These are phyloP conservation scores for Plecotus auritus DNA, from an alignment of 2,113 vertebrate species.

Conservation along the genomic window DNA sequence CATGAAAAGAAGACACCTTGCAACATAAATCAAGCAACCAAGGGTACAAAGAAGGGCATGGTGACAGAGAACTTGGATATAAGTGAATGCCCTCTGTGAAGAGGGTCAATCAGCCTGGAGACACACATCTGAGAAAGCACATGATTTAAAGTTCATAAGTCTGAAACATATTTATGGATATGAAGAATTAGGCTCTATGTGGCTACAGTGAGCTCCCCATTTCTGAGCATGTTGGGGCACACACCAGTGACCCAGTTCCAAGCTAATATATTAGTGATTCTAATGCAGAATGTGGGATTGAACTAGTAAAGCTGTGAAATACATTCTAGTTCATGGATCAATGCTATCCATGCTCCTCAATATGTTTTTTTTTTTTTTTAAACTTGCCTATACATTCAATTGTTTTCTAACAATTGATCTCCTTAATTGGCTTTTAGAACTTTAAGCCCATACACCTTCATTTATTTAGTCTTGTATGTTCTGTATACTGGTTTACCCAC, in stretches of 20 bases:
- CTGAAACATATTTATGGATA: neutral
- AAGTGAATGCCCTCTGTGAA: neutral
- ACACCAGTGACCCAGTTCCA: neutral
- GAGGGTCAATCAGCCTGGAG: neutral
- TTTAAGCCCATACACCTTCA: neutral
- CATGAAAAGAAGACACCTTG: neutral
- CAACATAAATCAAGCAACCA: neutral
- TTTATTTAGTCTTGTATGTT: neutral
- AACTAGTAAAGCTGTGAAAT: neutral
- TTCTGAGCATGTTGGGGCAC: neutral
- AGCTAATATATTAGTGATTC: neutral
- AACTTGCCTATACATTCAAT: neutral
- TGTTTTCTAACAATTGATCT: neutral
- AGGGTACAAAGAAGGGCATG: neutral
- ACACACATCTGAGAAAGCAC: neutral
- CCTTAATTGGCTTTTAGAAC: neutral
- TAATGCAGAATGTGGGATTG: neutral
- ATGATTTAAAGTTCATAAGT: neutral
- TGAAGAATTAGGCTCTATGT: neutral
- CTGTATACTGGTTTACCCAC: neutral
- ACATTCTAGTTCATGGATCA: neutral
- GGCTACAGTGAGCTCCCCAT: neutral
- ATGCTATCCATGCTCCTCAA: neutral
- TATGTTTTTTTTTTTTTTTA: neutral
- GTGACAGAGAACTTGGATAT: neutral